Conservation (phyloP, 1,140 invertebrate species). For the Chionoecetes opilio region DNA sequence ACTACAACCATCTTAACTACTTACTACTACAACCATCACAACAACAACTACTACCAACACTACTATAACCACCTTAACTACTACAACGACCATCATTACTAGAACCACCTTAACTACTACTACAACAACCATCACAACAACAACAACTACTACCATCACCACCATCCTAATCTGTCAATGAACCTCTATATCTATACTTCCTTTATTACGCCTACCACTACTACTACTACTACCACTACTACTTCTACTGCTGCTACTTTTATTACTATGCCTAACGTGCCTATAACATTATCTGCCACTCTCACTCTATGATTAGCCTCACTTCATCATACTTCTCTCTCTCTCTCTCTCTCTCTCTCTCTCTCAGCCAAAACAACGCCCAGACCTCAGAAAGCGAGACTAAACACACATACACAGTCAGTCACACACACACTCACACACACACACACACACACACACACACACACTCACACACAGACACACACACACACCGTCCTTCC, state of each 20-base stretch:
- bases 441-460: slow-evolving; percentile 19
- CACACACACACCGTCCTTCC: background rate
- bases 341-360: slow-evolving; percentile 24
- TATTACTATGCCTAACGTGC: background rate
- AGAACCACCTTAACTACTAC: background rate
- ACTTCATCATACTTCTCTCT: background rate
- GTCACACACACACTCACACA: background rate
- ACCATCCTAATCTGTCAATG: background rate
- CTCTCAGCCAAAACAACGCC: background rate
- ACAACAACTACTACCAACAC: background rate
- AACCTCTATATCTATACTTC: too few relatives aligned
- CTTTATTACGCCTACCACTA: background rate
- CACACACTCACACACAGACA: slow-evolving; percentile 16
- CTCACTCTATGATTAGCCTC: background rate
- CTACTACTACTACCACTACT: background rate
- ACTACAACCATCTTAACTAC: too few relatives aligned
- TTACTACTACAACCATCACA: background rate
- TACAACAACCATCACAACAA: background rate
- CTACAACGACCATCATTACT: background rate
- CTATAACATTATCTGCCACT: background rate
- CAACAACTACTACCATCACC: slow-evolving; percentile 5
- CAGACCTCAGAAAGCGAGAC: background rate
- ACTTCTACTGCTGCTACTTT: background rate
- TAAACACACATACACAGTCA: background rate
- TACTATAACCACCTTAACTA: background rate